These are phyloP conservation scores for Hippolais icterina DNA, from an alignment of 2,113 vertebrate species.

Conservation along the genomic window DNA sequence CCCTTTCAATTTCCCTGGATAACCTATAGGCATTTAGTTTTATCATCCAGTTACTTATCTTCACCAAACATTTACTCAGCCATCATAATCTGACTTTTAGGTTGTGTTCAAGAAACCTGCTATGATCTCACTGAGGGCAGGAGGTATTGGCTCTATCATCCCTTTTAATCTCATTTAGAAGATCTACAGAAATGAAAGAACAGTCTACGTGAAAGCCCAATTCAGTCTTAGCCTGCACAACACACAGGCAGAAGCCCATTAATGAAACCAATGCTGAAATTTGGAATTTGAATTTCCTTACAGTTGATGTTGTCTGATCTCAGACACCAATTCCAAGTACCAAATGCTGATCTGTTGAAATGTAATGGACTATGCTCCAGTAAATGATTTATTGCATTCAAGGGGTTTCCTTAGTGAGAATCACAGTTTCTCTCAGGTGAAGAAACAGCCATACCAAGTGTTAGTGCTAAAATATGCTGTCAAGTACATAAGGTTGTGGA, in stretches of 20 bases:
- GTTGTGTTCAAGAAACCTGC: not conserved
- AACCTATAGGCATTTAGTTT: not conserved
- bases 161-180: not conserved
- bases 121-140: not conserved
- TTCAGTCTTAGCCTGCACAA: not conserved
- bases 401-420: not conserved
- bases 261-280: not conserved
- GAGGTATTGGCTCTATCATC: not conserved
- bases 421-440: not conserved
- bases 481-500: not conserved
- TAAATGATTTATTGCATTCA: not conserved
- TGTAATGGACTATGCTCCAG: not conserved
- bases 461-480: slow-evolving; percentile 35
- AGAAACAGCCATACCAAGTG: not conserved
- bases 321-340: not conserved
- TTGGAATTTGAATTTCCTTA: not conserved
- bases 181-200: not conserved
- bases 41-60: not conserved
- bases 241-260: not conserved
- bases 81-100: not conserved
- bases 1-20: not conserved
- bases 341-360: not conserved
- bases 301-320: not conserved
- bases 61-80: slow-evolving; percentile 24
- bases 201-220: not conserved